These are phyloP conservation scores for Tricholauxania praeusta DNA, from an alignment of 2,888 invertebrate species.

Conservation along the genomic window DNA sequence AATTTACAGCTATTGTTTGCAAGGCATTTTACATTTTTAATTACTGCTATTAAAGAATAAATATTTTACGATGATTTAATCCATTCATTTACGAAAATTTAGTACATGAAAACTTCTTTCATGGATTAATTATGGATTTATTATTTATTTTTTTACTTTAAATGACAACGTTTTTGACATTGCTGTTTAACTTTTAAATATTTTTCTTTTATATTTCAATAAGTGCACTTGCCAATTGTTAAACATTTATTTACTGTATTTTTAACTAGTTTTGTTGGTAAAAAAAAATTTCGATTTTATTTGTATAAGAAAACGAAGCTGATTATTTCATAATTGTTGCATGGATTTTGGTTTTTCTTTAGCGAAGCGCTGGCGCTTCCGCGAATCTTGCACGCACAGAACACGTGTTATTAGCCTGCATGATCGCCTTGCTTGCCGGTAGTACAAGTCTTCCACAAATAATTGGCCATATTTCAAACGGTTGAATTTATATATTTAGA, in stretches of 20 bases:
- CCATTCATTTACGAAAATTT: too few relatives aligned
- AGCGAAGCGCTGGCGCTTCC: too few relatives aligned
- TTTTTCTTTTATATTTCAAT: constrained; percentile 52
- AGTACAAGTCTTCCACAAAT: constrained; percentile 49
- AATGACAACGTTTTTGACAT: too few relatives aligned
- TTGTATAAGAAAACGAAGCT: constrained; percentile 41
- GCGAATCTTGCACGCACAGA: constrained; percentile 51
- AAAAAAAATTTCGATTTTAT: constrained; percentile 48
- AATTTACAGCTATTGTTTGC: too few relatives aligned
- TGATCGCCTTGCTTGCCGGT: constrained; percentile 50
- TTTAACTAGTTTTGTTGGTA: constrained; percentile 26
- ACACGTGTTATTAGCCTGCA: constrained; percentile 44
- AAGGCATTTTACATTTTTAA: too few relatives aligned
- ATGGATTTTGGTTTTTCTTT: too few relatives aligned
- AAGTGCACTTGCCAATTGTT: constrained; percentile 69
- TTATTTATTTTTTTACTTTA: too few relatives aligned
- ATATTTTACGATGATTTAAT: too few relatives aligned
- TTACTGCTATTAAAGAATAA: too few relatives aligned
- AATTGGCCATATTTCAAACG: constrained; percentile 48
- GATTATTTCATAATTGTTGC: constrained; percentile 35
- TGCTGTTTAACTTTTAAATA: too few relatives aligned
- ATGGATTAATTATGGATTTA: too few relatives aligned
- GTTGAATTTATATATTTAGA: background rate
- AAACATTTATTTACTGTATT: constrained; percentile 46
- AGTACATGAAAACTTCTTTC: too few relatives aligned